Base-by-base conservation (phyloP, 1,140 invertebrate genomes). In the Bombus pyrosoma region DNA sequence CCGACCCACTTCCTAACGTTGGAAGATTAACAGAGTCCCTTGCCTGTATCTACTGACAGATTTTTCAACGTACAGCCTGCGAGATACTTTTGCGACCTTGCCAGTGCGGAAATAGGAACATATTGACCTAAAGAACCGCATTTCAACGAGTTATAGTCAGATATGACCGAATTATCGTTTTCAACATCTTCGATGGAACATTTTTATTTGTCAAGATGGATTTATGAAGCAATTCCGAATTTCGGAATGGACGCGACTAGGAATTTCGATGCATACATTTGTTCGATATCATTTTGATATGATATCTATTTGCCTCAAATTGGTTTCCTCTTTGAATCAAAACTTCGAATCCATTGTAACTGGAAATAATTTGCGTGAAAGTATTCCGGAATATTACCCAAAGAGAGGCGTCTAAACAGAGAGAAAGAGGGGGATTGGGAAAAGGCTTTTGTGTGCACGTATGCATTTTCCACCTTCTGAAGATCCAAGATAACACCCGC, bases 1-100 rank as follows among this genome's bases (percentile, higher is more conserved):
- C 90, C 91, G 91, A 91, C 91, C 91, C 91, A 91, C 90, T 91
- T 91, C 84, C 89, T 86, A 84, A 85, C 86, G 81, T 75, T 85
- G 89, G 43, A 88, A 90, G 90, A 91, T 91, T 91, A 91, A 91
- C 91, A 86, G 83, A 80, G 76, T 85, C 68, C 53, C 76, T 82
- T 39, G 79, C 32, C 66, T 85, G 78, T 84, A 87, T 89, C 85
- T 34, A 75, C 74, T 37, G 85, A 59, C 53, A 83, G 88, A 90
- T 91, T 91, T 91, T 91, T 73, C 87, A 86, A 47, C 90, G 85
- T 83, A 76, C 75, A 74, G 77, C 80, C 83, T 72, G 15, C 73
- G 66, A 83, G 86, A 91, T 73, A 64, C 59, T 80, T 53, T 37
- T 25, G 71, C 62, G 78, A 81, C 79, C 78, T 85, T 81, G 84